A percentile compares a stretch with the other conserved stretches of the same genome.
Evolutionary conservation across 2,113 vertebrate genomes (phyloP).

Genomic region (Carlito syrichta): DNA sequence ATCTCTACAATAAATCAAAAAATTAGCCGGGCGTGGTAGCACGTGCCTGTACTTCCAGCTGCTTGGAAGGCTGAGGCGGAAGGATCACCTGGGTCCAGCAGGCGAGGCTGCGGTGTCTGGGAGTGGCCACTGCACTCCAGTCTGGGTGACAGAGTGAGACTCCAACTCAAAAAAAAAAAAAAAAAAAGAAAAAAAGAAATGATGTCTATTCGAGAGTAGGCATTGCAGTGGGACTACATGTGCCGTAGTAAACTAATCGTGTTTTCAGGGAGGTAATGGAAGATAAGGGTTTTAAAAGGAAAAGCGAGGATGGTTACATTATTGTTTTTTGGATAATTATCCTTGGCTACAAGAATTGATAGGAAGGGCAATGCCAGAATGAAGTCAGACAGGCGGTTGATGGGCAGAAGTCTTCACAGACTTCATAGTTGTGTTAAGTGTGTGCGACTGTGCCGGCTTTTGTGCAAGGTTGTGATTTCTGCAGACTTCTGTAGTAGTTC

Average conservation of each 20-base stretch:
- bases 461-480: not conserved
- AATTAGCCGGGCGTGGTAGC: not conserved
- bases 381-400: not conserved
- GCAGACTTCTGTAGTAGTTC: not conserved
- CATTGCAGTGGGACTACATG: not conserved
- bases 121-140: not conserved
- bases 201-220: not conserved
- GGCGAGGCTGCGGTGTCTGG: not conserved
- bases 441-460: not conserved
- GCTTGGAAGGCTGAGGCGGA: not conserved
- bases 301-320: not conserved
- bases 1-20: not conserved
- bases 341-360: not conserved
- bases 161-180: not conserved
- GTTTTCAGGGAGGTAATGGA: not conserved
- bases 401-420: not conserved
- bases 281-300: not conserved
- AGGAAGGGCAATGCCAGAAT: not conserved
- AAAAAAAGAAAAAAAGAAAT: not conserved
- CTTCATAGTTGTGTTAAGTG: not conserved
- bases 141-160: not conserved
- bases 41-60: not conserved
- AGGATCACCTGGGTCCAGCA: not conserved
- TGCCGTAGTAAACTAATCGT: not conserved
- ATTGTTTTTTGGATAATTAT: not conserved